Conservation (phyloP, 2,888 invertebrate genomes). For the Ephialtes manifestator region DNA sequence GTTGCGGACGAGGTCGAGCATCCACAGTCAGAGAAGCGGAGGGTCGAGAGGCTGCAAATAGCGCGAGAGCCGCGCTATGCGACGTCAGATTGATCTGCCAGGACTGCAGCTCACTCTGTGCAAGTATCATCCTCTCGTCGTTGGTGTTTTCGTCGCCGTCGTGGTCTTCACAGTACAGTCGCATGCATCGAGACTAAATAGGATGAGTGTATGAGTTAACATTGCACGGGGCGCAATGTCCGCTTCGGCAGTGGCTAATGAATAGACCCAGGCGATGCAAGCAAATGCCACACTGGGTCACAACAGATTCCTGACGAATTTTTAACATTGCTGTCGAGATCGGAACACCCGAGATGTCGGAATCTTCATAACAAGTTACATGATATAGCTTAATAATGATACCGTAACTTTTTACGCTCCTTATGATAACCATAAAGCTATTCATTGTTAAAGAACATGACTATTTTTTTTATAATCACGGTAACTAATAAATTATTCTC, state of each 20-base stretch:
- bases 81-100: conserved; percentile 59
- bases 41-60: conserved; percentile 79
- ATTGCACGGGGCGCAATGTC: conserved; percentile 44
- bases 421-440: too few relatives aligned
- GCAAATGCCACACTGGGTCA: conserved; percentile 80
- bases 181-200: conserved; percentile 52
- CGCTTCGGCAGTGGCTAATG: conserved; percentile 76
- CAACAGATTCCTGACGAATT: conserved; percentile 78
- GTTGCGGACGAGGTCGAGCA: conserved; percentile 54
- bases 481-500: too few relatives aligned
- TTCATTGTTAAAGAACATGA: too few relatives aligned
- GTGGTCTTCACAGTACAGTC: conserved; percentile 26
- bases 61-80: conserved; percentile 81
- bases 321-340: conserved; percentile 49
- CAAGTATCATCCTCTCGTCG: conserved; percentile 48
- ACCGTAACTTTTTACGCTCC: too few relatives aligned
- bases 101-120: conserved; percentile 57
- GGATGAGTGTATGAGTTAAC: conserved; percentile 43
- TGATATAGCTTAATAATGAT: too few relatives aligned
- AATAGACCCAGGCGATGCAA: conserved; percentile 80
- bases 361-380: too few relatives aligned
- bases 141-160: conserved; percentile 38
- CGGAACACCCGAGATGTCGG: neutral
- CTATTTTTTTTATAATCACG: too few relatives aligned
- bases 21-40: conserved; percentile 45